These are phyloP conservation scores for Zaprionus nigranus DNA, from an alignment of 1,140 invertebrate species.

Conservation along the genomic window DNA sequence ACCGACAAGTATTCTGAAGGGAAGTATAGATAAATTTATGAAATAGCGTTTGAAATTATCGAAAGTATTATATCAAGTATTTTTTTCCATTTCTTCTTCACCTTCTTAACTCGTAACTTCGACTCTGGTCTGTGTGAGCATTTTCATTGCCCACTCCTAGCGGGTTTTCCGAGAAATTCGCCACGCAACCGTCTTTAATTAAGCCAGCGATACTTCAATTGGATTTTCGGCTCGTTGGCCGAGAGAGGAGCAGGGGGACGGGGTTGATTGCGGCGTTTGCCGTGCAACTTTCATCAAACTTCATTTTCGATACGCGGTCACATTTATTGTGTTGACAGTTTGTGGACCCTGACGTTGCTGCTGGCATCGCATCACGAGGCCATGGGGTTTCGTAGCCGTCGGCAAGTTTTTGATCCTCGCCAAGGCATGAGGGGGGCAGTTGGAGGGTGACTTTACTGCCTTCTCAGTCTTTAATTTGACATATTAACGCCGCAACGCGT, in stretches of 20 bases:
- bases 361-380: neutral
- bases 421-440: neutral
- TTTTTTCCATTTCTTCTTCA: neutral
- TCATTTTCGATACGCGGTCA: constrained; percentile 57
- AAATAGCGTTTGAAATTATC: neutral
- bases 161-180: constrained; percentile 5
- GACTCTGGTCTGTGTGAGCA: neutral
- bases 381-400: constrained; percentile 29
- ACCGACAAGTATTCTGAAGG: neutral
- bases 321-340: constrained; percentile 75
- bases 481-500: constrained; percentile 75
- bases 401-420: constrained; percentile 54
- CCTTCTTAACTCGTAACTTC: constrained; percentile 9
- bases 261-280: constrained; percentile 42
- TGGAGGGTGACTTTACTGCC: neutral
- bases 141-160: neutral
- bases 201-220: constrained; percentile 49
- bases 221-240: constrained; percentile 26
- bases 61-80: neutral
- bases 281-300: constrained; percentile 56
- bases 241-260: neutral
- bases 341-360: constrained; percentile 40
- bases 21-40: neutral
- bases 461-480: constrained; percentile 56
- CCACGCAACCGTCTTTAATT: constrained; percentile 33